Conservation (phyloP, 1,140 invertebrate species). For the Trichoplusia ni region DNA sequence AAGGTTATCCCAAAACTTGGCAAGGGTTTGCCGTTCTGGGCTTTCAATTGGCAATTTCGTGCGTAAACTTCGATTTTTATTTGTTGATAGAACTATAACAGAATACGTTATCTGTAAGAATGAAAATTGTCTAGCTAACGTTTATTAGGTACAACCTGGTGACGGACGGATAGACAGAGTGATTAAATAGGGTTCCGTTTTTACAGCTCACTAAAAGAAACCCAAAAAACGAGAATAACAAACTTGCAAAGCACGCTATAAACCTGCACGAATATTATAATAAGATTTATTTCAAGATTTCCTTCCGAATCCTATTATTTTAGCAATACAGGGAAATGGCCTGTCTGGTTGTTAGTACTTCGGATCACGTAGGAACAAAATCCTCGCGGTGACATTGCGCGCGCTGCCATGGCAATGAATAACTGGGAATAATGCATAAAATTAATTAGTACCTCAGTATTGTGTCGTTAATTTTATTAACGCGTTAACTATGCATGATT, state of each 20-base stretch:
- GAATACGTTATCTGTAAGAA: too few relatives aligned
- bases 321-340: not conserved
- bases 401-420: slow-evolving; percentile 22
- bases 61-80: too few relatives aligned
- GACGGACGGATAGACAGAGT: too few relatives aligned
- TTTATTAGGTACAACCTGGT: too few relatives aligned
- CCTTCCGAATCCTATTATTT: not conserved
- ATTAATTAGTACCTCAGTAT: not conserved
- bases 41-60: too few relatives aligned
- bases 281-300: not conserved
- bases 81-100: too few relatives aligned
- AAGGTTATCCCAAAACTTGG: too few relatives aligned
- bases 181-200: too few relatives aligned
- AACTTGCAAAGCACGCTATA: not conserved
- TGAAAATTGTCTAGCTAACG: too few relatives aligned
- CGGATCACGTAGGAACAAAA: slow-evolving; percentile 24
- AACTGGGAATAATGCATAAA: slow-evolving; percentile 14
- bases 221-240: too few relatives aligned
- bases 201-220: too few relatives aligned
- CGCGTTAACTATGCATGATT: slow-evolving; percentile 5
- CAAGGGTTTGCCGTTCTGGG: too few relatives aligned
- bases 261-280: not conserved
- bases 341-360: not conserved
- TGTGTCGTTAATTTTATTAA: slow-evolving; percentile 16
- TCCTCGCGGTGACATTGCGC: slow-evolving; percentile 9